A percentile compares a stretch with the other conserved stretches of the same genome.
phyloP scores from a whole-genome alignment of 2,888 invertebrate genomes.

The Cephus pulcher region DNA sequence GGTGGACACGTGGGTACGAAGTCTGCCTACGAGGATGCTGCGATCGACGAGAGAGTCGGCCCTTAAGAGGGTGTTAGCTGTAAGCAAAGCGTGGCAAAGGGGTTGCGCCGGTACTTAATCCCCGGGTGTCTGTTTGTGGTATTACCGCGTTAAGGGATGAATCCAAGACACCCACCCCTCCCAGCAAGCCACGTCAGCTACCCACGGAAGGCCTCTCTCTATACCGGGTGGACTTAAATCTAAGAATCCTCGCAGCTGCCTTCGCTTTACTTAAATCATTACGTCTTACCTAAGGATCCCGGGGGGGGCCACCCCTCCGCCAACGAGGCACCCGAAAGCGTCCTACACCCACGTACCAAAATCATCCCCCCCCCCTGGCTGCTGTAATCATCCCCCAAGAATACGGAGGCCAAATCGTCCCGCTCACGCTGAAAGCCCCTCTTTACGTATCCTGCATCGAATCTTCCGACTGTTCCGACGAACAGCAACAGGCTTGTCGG shows the following conservation, averaged over 20 bases:
- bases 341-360: too few species aligned
- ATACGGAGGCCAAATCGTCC: too few species aligned
- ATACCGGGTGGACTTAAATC: slow-evolving; percentile 39
- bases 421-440: too few species aligned
- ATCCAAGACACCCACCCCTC: slow-evolving; percentile 38
- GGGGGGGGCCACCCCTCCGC: too few species aligned
- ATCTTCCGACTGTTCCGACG: too few species aligned
- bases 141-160: slow-evolving; percentile 55
- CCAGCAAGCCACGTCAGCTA: too few species aligned
- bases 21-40: slow-evolving; percentile 36
- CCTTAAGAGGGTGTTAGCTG: slow-evolving; percentile 46
- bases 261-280: slow-evolving; percentile 29
- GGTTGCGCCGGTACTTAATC: slow-evolving; percentile 55
- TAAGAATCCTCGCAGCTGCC: slow-evolving; percentile 25
- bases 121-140: slow-evolving; percentile 56
- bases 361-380: too few species aligned
- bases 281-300: slow-evolving; percentile 6
- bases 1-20: neutral
- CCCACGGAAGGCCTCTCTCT: slow-evolving; percentile 28
- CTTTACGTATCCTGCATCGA: too few species aligned
- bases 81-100: slow-evolving; percentile 50
- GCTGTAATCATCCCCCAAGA: too few species aligned
- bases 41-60: slow-evolving; percentile 35
- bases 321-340: too few species aligned
- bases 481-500: too few species aligned